Evolutionary conservation across 2,888 invertebrate genomes (phyloP), one percentile per base, ranked within the genome.

Genomic region (Eupelmus urozonus): DNA sequence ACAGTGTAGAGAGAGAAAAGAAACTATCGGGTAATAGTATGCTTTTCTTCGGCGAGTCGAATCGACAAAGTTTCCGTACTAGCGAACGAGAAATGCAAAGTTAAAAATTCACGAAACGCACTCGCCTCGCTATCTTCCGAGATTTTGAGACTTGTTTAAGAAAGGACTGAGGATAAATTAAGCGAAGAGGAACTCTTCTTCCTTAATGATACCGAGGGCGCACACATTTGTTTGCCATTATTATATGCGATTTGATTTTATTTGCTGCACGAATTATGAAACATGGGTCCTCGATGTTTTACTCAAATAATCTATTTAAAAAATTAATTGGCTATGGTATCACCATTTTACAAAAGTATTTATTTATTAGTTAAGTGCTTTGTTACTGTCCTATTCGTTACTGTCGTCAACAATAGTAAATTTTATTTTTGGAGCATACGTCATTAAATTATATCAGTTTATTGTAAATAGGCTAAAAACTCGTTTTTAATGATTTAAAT

Each of bases 211-310:
- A n/a, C 57, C 63, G 40, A 69, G 63, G 67, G 69, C 73, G 69
- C 69, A 78, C 60, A 62, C 4, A 55, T 9, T 13, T 5, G 59
- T 67, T 78, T 78, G 77, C 73, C 72, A 78, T 73, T 72, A 18
- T 67, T 72, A 45, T 55, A 27, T 42, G 13, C 13, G 53, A 25
- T 60, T 67, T 25, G 34, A 29, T 67, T 66, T 71, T 51, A 40
- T 18, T 71, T 45, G 25, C 40, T 66, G 59, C 45, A 11, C 18
- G n/a, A n/a, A n/a, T 65, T 40, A n/a, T 5, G 23, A 20, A 45
- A 13, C 13, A 20, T 53, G 59, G 62, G 40, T 71, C 51, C n/a
- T 63, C 51, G 45, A 59, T 70, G 27, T 20, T 57, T 49, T 59
- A 40, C 57, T 63, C 45, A 63, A 63, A 42, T 5, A 51, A n/a